Evolutionary conservation across 2,888 invertebrate species (phyloP).

Genomic region (Sthenelais limicola): DNA sequence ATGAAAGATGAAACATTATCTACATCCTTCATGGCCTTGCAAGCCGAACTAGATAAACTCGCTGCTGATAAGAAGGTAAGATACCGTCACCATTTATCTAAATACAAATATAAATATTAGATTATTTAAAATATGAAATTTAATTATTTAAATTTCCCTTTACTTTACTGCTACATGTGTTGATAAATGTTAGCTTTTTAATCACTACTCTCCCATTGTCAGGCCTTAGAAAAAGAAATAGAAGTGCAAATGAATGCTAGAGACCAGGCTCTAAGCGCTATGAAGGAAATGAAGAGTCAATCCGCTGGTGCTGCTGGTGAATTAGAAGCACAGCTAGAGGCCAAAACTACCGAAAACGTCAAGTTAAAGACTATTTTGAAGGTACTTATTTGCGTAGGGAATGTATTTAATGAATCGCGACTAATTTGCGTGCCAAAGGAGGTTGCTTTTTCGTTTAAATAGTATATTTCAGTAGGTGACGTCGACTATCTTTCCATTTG

Average conservation of each 20-base stretch:
- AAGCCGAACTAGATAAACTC: slow-evolving; percentile 55
- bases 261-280: slow-evolving; percentile 51
- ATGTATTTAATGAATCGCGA: no score
- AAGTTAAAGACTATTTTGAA: not conserved
- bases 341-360: not conserved
- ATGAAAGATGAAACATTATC: slow-evolving; percentile 70
- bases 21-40: slow-evolving; percentile 66
- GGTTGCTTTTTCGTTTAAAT: no score
- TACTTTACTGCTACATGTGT: not conserved
- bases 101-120: no score
- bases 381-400: not conserved
- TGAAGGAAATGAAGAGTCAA: slow-evolving; percentile 40
- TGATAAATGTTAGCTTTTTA: not conserved
- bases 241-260: slow-evolving; percentile 58
- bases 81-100: no score
- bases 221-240: slow-evolving; percentile 61
- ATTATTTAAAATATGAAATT: no score
- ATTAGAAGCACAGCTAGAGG: slow-evolving; percentile 28
- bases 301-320: not conserved
- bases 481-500: no score
- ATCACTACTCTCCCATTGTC: slow-evolving; percentile 18
- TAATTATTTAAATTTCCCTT: no score
- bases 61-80: slow-evolving; percentile 40
- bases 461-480: no score
- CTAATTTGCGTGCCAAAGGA: no score